Conservation (phyloP, 2,113 vertebrate species). For the Notarius lentiginosus region DNA sequence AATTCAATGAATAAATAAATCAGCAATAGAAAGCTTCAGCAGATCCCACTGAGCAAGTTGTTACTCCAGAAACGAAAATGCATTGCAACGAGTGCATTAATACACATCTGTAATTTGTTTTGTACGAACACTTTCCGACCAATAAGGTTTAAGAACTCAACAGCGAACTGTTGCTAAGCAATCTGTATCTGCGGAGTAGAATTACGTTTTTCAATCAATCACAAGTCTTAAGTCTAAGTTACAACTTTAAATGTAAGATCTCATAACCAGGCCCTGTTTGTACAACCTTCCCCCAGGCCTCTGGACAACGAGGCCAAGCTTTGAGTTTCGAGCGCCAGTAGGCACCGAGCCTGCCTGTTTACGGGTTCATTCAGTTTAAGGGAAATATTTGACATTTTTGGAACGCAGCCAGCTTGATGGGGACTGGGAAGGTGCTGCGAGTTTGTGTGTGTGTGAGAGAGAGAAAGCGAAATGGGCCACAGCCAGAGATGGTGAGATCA, state of each 20-base stretch:
- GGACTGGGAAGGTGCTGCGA: constrained; percentile 6
- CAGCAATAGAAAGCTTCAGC: no score
- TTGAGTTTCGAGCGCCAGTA: background rate
- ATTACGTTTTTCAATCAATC: background rate
- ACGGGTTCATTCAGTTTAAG: constrained; percentile 43
- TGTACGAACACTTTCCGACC: background rate
- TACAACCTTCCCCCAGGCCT: background rate
- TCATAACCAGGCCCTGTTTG: background rate
- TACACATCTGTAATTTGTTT: background rate
- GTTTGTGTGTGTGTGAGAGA: constrained; percentile 9
- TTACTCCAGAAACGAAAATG: background rate
- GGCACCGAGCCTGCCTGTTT: constrained; percentile 18
- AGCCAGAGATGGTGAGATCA: constrained; percentile 50
- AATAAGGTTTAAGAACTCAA: background rate
- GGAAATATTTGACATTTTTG: constrained; percentile 48
- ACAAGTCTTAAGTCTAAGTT: background rate
- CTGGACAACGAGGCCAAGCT: background rate
- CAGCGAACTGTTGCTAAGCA: background rate
- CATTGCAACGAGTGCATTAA: background rate
- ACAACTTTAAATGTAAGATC: background rate
- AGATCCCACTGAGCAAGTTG: background rate
- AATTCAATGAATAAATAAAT: no score
- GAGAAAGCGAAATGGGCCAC: constrained; percentile 32
- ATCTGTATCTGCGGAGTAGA: background rate
- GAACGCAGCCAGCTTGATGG: constrained; percentile 18